Evolutionary conservation across 2,113 vertebrate species (phyloP).

Genomic region (Tachuris rubrigastra): DNA sequence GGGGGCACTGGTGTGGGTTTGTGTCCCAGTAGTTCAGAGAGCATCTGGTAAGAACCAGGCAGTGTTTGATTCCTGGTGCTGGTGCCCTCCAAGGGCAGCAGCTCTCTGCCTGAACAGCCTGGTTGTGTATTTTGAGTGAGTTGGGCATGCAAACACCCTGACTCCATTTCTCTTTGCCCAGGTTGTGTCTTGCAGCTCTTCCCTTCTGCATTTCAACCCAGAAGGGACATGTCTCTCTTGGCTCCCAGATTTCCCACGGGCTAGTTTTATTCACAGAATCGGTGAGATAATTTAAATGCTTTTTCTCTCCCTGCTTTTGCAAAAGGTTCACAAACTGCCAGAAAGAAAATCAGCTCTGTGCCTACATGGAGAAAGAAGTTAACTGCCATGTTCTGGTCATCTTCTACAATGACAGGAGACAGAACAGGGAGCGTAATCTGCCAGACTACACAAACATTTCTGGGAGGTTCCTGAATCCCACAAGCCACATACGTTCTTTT

Average conservation of each 20-base stretch:
- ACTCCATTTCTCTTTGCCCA: not conserved
- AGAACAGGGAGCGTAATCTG: not conserved
- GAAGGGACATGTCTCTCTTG: not conserved
- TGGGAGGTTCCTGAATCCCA: not conserved
- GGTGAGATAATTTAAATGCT: not conserved
- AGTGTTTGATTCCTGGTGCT: not conserved
- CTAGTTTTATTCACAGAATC: not conserved
- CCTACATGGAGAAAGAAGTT: not conserved
- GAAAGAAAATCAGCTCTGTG: accelerated
- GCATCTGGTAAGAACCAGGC: not conserved
- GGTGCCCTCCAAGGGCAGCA: not conserved
- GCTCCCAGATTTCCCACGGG: not conserved
- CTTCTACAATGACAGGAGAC: not conserved
- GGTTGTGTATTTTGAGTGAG: not conserved
- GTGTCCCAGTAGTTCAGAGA: no score
- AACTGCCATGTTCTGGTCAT: not conserved
- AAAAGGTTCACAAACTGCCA: not conserved
- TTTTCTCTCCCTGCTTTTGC: not conserved
- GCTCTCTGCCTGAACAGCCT: accelerated
- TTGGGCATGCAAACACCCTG: not conserved
- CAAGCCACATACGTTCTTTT: not conserved
- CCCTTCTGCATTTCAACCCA: not conserved
- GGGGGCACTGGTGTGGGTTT: no score
- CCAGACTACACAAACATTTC: not conserved
- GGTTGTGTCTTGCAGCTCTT: not conserved